Conservation (phyloP, 2,888 invertebrate species). For the Blera fallax region DNA sequence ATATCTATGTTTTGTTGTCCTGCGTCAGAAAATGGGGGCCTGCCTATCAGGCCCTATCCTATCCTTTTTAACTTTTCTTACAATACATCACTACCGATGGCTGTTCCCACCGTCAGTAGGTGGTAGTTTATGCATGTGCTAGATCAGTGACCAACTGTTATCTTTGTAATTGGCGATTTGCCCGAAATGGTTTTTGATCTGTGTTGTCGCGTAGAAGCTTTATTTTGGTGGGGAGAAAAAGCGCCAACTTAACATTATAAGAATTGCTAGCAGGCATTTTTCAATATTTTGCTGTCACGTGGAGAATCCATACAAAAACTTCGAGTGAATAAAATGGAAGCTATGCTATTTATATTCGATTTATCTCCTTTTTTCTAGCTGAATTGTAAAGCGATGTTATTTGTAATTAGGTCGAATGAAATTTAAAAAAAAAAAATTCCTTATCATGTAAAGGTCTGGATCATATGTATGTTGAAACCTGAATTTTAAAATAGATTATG, state of each 20-base stretch:
- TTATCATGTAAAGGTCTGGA: slow-evolving; percentile 14
- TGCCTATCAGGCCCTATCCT: no score
- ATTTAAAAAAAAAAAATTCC: neutral
- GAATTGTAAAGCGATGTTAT: neutral
- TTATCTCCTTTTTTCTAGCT: neutral
- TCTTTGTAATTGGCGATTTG: slow-evolving; percentile 45
- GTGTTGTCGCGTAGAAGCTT: slow-evolving; percentile 10
- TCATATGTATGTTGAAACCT: neutral
- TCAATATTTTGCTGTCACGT: neutral
- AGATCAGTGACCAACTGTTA: slow-evolving; percentile 23
- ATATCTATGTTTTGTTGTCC: no score
- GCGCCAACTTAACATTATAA: neutral
- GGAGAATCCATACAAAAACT: slow-evolving; percentile 19
- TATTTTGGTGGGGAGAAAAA: neutral
- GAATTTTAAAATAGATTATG: neutral
- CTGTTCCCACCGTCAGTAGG: neutral
- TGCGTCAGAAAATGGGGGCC: no score
- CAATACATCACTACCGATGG: neutral
- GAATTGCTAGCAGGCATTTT: neutral
- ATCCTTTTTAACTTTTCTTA: neutral
- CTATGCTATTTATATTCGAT: neutral
- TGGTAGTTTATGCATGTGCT: slow-evolving; percentile 18
- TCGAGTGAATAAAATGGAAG: neutral
- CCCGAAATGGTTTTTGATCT: slow-evolving; percentile 16
- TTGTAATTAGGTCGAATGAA: neutral